Evolutionary conservation across 2,888 invertebrate species (phyloP).

Genomic region (Agrotis puta): DNA sequence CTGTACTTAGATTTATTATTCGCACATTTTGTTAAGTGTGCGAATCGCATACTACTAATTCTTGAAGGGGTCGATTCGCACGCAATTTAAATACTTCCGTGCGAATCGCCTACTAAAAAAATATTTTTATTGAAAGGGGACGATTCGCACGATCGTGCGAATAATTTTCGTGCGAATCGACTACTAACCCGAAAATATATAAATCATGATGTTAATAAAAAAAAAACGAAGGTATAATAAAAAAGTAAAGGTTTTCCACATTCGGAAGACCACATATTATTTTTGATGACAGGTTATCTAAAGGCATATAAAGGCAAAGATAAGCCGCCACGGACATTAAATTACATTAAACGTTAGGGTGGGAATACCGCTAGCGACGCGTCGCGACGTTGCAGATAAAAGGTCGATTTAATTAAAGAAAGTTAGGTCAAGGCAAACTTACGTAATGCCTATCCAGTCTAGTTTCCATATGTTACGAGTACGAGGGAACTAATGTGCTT

Average conservation of each 20-base stretch:
- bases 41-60: no score
- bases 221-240: not conserved
- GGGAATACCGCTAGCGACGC: constrained; percentile 29
- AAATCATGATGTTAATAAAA: not conserved
- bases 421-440: constrained; percentile 56
- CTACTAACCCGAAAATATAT: no score
- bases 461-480: constrained; percentile 17
- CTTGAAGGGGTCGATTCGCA: no score
- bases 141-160: no score
- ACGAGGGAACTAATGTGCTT: constrained; percentile 4
- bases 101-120: no score
- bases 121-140: no score
- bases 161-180: no score
- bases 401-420: constrained; percentile 54
- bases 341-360: constrained; percentile 34
- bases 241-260: constrained; percentile 10
- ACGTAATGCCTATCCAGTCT: constrained; percentile 41
- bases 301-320: constrained; percentile 39
- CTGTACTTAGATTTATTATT: no score
- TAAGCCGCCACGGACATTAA: constrained; percentile 31
- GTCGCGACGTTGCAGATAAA: constrained; percentile 42
- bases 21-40: no score
- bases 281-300: constrained; percentile 40
- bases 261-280: constrained; percentile 19
- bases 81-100: no score